A percentile compares a stretch with the other conserved stretches of the same genome.
phyloP scores from a whole-genome alignment of 1,140 invertebrate genomes.

The Polyergus mexicanus region DNA sequence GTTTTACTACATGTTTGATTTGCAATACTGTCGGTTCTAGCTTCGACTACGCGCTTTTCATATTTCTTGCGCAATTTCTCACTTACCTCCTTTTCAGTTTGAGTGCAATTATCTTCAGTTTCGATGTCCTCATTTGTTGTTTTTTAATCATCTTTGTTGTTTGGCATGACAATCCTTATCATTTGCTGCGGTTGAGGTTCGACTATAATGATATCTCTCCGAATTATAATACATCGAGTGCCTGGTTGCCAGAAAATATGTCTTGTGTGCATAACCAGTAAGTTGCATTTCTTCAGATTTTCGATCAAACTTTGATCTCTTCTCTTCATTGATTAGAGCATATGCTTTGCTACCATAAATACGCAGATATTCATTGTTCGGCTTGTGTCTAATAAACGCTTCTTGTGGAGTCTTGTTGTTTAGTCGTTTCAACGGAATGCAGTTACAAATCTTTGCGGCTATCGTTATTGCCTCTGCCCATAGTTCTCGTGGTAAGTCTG shows the following conservation, averaged over 20 bases:
- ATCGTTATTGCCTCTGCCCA: neutral
- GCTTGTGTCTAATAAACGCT: neutral
- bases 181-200: neutral
- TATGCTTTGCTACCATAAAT: constrained; percentile 9
- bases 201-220: neutral
- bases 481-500: neutral
- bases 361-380: neutral
- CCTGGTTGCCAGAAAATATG: neutral
- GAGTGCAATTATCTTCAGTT: neutral
- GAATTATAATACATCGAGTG: neutral
- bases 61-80: neutral
- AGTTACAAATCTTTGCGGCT: neutral
- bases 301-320: neutral
- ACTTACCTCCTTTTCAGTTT: neutral
- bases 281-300: constrained; percentile 6
- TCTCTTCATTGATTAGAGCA: neutral
- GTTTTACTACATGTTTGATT: constrained; percentile 7
- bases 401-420: constrained; percentile 20
- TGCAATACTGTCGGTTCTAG: neutral
- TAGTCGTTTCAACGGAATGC: neutral
- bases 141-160: neutral
- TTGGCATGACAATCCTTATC: neutral
- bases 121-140: neutral
- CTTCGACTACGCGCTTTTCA: neutral
- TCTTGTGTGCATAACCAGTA: neutral